These are phyloP conservation scores for Miniopterus natalensis DNA, from an alignment of 2,113 vertebrate genomes.

Conservation along the genomic window DNA sequence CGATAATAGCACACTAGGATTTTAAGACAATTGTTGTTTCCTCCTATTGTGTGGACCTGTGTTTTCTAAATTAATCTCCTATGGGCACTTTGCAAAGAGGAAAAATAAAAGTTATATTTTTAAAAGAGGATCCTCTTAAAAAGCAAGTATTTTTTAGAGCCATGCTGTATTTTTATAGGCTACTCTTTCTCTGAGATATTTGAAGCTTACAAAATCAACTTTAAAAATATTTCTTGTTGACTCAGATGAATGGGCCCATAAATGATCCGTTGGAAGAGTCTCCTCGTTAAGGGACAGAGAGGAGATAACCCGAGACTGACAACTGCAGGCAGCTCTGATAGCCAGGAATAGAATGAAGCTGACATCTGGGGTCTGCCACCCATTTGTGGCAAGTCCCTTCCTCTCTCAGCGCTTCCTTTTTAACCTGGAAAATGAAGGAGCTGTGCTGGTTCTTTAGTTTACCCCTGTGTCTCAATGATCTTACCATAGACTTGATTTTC, in stretches of 20 bases:
- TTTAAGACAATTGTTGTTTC: constrained; percentile 23
- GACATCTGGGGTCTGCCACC: neutral
- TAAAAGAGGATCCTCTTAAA: neutral
- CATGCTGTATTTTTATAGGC: neutral
- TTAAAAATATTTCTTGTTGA: neutral
- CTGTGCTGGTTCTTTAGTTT: too few species aligned
- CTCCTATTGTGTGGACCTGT: constrained; percentile 20
- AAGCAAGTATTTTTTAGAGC: constrained; percentile 21
- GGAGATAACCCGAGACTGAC: neutral
- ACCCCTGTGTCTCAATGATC: neutral
- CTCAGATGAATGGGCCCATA: neutral
- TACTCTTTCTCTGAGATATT: neutral
- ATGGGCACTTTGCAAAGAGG: neutral
- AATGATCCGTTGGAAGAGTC: neutral
- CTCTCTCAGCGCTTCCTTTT: neutral
- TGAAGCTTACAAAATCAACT: constrained; percentile 40
- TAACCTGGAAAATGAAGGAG: neutral
- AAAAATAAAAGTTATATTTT: constrained; percentile 37
- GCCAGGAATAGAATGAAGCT: neutral
- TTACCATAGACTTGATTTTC: neutral
- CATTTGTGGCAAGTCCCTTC: too few species aligned
- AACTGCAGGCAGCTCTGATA: neutral
- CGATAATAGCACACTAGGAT: neutral
- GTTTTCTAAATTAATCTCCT: constrained; percentile 52
- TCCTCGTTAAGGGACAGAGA: neutral